Evolutionary conservation across 2,113 vertebrate species (phyloP).

Genomic region (Tympanuchus pallidicinctus): DNA sequence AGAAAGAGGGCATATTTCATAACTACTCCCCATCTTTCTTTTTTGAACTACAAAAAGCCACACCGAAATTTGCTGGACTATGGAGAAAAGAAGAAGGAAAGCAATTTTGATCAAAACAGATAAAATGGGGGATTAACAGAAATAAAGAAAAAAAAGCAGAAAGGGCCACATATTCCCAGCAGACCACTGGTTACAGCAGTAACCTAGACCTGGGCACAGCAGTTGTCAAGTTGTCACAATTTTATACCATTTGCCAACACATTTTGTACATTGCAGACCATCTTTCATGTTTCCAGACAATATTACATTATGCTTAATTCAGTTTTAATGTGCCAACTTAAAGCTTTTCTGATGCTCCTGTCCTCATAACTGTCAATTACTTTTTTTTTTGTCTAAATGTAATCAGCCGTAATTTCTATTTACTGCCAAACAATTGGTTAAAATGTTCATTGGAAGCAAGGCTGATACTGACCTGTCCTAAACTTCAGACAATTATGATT

Average conservation of each 20-base stretch:
- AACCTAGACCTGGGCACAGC: neutral
- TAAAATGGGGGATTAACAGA: neutral
- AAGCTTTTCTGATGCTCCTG: neutral
- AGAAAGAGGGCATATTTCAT: neutral
- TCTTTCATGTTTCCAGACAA: neutral
- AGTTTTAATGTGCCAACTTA: neutral
- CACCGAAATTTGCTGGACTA: neutral
- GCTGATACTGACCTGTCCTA: neutral
- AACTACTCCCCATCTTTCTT: neutral
- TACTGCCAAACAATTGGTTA: neutral
- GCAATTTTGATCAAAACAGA: neutral
- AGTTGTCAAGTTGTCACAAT: neutral
- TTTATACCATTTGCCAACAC: neutral
- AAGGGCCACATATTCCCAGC: fast-evolving
- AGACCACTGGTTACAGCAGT: neutral
- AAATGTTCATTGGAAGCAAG: neutral
- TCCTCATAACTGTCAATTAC: neutral
- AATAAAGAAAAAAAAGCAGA: neutral
- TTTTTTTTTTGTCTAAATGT: neutral
- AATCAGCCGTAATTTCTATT: neutral
- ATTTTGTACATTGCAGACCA: neutral
- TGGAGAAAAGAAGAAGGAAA: neutral
- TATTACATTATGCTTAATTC: neutral
- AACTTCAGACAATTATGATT: neutral
- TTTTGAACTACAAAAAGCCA: neutral